Evolutionary conservation across 2,888 invertebrate genomes (phyloP).

Genomic region (Pseudococcus longispinus): DNA sequence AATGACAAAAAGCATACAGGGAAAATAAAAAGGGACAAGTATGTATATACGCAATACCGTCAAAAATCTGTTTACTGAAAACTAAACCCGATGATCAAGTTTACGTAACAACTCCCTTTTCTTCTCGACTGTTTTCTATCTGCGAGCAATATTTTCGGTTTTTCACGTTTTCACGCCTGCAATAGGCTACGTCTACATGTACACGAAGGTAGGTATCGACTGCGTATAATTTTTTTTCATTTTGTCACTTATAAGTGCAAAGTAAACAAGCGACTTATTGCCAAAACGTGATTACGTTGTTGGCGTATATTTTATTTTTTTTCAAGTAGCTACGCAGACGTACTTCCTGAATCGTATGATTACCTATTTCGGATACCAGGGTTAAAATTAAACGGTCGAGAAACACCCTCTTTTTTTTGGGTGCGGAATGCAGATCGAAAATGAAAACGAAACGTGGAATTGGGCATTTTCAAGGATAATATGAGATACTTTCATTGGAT

Average conservation of each 20-base stretch:
- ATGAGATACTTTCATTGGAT: background rate
- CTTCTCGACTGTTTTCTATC: background rate
- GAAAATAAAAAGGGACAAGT: background rate
- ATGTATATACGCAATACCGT: background rate
- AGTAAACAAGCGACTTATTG: conserved; percentile 27
- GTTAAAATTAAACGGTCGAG: background rate
- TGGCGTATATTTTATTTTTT: background rate
- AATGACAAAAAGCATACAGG: background rate
- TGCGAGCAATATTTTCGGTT: background rate
- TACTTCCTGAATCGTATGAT: background rate
- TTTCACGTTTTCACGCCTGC: background rate
- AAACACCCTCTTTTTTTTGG: background rate
- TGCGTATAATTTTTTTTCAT: background rate
- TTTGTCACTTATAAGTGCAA: background rate
- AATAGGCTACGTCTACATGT: background rate
- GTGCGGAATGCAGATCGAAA: background rate
- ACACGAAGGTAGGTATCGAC: background rate
- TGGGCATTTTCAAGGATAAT: background rate
- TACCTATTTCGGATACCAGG: background rate
- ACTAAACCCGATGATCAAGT: conserved; percentile 11
- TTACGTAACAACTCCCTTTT: background rate
- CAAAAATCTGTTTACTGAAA: background rate
- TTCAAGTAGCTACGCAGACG: background rate
- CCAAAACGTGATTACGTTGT: conserved; percentile 15
- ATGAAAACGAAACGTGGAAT: background rate